phyloP scores from a whole-genome alignment of 2,113 vertebrate genomes.

The Paradisaea rubra region DNA sequence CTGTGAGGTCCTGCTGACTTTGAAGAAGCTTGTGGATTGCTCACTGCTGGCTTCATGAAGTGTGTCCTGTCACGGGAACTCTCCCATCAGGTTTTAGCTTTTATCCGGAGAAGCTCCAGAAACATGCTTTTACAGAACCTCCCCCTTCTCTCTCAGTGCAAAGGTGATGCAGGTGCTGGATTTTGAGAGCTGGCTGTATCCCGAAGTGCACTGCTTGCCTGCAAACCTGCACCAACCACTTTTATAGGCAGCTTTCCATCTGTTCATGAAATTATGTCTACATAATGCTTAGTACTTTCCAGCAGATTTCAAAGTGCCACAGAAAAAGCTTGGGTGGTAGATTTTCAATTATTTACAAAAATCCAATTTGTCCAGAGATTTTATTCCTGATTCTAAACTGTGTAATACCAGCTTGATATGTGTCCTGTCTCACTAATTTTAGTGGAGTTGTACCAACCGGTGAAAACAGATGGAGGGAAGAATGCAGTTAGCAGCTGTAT shows the following conservation, averaged over 20 bases:
- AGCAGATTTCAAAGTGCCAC: background rate
- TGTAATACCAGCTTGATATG: background rate
- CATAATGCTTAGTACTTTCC: background rate
- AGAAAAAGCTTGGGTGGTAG: background rate
- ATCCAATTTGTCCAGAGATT: background rate
- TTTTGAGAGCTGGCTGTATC: background rate
- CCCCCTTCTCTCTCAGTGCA: background rate
- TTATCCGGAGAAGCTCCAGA: background rate
- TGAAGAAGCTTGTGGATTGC: background rate
- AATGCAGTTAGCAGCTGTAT: slow-evolving; percentile 34
- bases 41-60: background rate
- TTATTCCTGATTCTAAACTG: background rate
- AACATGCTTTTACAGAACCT: background rate
- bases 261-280: background rate
- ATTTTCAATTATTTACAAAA: slow-evolving; percentile 23
- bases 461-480: slow-evolving; percentile 15
- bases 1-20: slow-evolving; percentile 8
- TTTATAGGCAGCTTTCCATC: background rate
- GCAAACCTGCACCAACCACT: background rate
- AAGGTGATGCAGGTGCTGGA: background rate
- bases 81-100: background rate
- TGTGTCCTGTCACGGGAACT: background rate
- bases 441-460: background rate
- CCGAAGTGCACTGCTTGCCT: background rate
- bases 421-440: background rate